phyloP scores from a whole-genome alignment of 2,888 invertebrate species.

The Cantharis rustica region DNA sequence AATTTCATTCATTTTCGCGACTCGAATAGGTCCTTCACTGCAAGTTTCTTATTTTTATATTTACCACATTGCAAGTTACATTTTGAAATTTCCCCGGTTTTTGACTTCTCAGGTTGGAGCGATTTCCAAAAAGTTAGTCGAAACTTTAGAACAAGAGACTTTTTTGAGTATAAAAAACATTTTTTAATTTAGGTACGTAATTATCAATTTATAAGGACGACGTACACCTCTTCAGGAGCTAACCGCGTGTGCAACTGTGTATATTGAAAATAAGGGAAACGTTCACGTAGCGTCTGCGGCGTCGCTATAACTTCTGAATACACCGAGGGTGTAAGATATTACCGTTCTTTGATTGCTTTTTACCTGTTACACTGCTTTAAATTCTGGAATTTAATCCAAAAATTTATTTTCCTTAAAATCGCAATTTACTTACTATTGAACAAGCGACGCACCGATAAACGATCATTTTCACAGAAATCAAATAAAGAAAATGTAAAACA shows the following conservation, averaged over 20 bases:
- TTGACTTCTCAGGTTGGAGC: neutral
- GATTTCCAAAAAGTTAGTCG: neutral
- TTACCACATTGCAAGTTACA: neutral
- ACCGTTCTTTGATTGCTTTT: conserved; percentile 28
- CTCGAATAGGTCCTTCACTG: neutral
- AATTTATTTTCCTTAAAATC: neutral
- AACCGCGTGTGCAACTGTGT: conserved; percentile 33
- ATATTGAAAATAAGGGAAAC: conserved; percentile 26
- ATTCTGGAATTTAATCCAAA: neutral
- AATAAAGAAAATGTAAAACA: neutral
- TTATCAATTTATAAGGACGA: neutral
- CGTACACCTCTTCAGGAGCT: conserved; percentile 22
- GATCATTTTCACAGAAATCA: neutral
- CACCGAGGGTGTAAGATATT: conserved; percentile 25
- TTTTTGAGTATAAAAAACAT: neutral
- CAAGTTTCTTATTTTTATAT: neutral
- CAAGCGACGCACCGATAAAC: neutral
- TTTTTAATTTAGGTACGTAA: neutral
- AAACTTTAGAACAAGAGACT: neutral
- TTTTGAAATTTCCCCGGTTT: neutral
- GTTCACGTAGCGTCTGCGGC: conserved; percentile 34
- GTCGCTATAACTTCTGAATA: conserved; percentile 25
- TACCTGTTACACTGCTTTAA: conserved; percentile 26
- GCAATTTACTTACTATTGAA: neutral
- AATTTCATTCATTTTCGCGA: conserved; percentile 41